phyloP scores from a whole-genome alignment of 64 coral and sea anemone genomes.

The Platygyra sinensis region DNA sequence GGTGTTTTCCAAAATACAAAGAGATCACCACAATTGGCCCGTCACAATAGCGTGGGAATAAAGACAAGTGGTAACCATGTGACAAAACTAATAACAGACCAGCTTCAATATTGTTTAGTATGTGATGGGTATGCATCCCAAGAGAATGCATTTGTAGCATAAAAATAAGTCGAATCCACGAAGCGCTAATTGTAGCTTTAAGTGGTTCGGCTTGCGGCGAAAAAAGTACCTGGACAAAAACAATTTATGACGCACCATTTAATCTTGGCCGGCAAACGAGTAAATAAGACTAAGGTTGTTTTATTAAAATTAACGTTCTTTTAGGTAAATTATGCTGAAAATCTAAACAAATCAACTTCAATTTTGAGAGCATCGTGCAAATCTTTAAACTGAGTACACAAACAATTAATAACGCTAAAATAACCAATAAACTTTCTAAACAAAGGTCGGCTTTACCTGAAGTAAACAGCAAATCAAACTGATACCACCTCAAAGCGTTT shows the following conservation, averaged over 20 bases:
- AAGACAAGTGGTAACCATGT: slow-evolving; percentile 11
- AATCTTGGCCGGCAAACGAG: too few species aligned
- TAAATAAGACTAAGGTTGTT: too few species aligned
- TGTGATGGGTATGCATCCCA: background rate
- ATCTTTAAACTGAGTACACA: background rate
- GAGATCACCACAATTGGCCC: background rate
- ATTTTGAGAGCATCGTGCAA: background rate
- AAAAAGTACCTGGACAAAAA: background rate
- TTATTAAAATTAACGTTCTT: too few species aligned
- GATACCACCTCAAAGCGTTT: background rate
- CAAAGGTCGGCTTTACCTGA: background rate
- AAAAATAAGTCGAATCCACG: background rate
- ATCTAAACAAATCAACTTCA: background rate
- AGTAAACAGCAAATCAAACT: slow-evolving; percentile 18
- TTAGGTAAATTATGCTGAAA: too few species aligned
- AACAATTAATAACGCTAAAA: background rate
- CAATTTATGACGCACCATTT: too few species aligned
- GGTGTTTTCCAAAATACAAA: slow-evolving; percentile 3
- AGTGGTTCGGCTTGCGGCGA: background rate
- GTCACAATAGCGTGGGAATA: background rate
- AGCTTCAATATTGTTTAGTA: background rate
- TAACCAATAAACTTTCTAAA: background rate
- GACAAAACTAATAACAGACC: background rate
- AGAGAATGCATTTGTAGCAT: background rate
- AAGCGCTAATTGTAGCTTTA: background rate